Base-by-base conservation (phyloP, 2,888 invertebrate genomes). In the Bellardia pandia region DNA sequence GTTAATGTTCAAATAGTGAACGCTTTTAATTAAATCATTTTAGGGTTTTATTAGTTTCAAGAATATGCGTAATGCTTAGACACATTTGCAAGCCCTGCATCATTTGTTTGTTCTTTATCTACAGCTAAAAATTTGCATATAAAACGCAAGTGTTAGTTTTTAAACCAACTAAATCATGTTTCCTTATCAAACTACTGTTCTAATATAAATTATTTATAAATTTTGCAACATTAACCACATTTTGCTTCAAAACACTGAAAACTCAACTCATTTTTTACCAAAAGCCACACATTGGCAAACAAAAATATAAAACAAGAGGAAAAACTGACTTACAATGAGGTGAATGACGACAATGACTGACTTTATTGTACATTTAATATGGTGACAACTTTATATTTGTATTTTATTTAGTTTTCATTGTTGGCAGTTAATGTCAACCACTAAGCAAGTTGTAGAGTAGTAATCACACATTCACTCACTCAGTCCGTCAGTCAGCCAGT, bases 111-210 rank as follows among this genome's bases (percentile, higher is more conserved):
- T 45, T 45, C 23, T 56, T 16, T 7, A 56, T 51, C 51, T n/a
- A 14, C 51, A 53, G 14, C n/a, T 16, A n/a, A 53, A 14, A 40
- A 5, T 16, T 40, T 16, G 37, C n/a, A 40, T 9, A 40, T 16
- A 64, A 64, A 66, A 45, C 11, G 13, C 13, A 13, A 13, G 45
- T 45, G 45, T 45, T 42, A 6, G 42, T 42, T 45, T 53, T 33
- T 9, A 72, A 80, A 64, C 16, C 37, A 16, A 64, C 9, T 13
- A 33, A 33, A 72, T 33, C 30, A 30, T 11, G 11, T 69, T 60
- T 68, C 37, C 51, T 71, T 79, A 79, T 79, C 79, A 79, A 53
- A 62, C 23, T n/a, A 71, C 64, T 72, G 62, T 79, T 79, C 78
- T 58, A 58, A 58, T 71, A 60, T 51, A 58, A 51, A 48, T 40